phyloP scores from a whole-genome alignment of 2,888 invertebrate species.

The Gnatocerus cornutus region DNA sequence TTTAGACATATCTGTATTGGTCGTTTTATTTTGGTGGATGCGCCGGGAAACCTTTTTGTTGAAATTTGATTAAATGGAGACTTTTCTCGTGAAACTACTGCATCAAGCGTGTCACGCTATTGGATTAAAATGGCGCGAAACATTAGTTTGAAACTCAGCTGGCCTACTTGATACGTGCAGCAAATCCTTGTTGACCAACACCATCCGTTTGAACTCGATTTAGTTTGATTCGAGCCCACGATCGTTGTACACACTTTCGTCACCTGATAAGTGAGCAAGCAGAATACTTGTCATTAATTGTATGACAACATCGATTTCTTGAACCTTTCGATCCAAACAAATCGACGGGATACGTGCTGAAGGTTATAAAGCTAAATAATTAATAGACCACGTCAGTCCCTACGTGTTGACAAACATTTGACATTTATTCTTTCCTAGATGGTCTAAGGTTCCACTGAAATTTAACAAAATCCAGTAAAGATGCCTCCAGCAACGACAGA shows the following conservation, averaged over 20 bases:
- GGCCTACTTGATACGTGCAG: too few relatives aligned
- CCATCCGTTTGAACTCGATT: not conserved
- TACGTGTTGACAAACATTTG: slow-evolving; percentile 40
- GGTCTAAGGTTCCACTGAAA: slow-evolving; percentile 28
- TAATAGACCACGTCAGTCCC: slow-evolving; percentile 43
- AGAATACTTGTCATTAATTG: slow-evolving; percentile 1
- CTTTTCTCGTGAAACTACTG: too few relatives aligned
- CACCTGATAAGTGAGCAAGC: slow-evolving; percentile 31
- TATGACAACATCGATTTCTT: slow-evolving; percentile 35
- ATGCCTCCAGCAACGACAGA: slow-evolving; percentile 59
- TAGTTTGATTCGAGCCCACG: slow-evolving; percentile 7
- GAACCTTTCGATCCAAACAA: slow-evolving; percentile 4
- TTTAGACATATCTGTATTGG: too few relatives aligned
- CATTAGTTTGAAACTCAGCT: too few relatives aligned
- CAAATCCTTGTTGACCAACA: not conserved
- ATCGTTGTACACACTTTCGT: slow-evolving; percentile 10
- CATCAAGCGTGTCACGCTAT: too few relatives aligned
- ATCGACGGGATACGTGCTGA: slow-evolving; percentile 22
- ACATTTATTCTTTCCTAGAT: slow-evolving; percentile 41
- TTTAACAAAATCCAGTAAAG: slow-evolving; percentile 36
- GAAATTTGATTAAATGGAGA: too few relatives aligned
- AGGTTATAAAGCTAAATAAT: slow-evolving; percentile 41
- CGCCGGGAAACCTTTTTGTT: too few relatives aligned
- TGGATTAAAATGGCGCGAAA: too few relatives aligned
- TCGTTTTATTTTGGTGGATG: too few relatives aligned